Conservation (phyloP, 2,888 invertebrate species). For the Watsonalla cultraria region DNA sequence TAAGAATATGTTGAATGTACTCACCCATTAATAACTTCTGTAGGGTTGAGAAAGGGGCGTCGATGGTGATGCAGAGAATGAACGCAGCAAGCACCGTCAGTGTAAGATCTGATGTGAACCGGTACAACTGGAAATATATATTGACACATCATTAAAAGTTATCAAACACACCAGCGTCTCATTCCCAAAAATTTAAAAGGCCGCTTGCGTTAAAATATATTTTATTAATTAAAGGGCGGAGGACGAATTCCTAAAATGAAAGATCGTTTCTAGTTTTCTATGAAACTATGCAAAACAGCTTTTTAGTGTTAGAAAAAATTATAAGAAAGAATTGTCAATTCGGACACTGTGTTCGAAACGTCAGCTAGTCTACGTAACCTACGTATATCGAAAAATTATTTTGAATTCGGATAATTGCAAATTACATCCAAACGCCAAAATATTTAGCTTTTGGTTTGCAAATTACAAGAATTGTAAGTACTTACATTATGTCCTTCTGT, state of each 20-base stretch:
- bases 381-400: neutral
- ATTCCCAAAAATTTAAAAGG: neutral
- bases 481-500: conserved; percentile 41
- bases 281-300: too few relatives aligned
- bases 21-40: conserved; percentile 49
- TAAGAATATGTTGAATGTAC: conserved; percentile 14
- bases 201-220: neutral
- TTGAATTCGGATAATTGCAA: neutral
- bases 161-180: neutral
- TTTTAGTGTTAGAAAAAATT: too few relatives aligned
- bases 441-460: too few relatives aligned
- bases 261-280: too few relatives aligned
- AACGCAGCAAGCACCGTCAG: conserved; percentile 41
- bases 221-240: too few relatives aligned
- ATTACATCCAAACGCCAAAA: too few relatives aligned
- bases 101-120: conserved; percentile 38
- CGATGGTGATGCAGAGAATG: conserved; percentile 41
- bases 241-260: too few relatives aligned
- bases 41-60: conserved; percentile 53
- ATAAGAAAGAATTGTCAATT: too few relatives aligned
- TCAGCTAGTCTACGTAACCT: too few relatives aligned
- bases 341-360: too few relatives aligned
- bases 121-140: conserved; percentile 36
- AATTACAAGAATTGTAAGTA: conserved; percentile 4
- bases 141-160: too few relatives aligned